phyloP scores from a whole-genome alignment of 2,113 vertebrate genomes.

The Scomber scombrus region DNA sequence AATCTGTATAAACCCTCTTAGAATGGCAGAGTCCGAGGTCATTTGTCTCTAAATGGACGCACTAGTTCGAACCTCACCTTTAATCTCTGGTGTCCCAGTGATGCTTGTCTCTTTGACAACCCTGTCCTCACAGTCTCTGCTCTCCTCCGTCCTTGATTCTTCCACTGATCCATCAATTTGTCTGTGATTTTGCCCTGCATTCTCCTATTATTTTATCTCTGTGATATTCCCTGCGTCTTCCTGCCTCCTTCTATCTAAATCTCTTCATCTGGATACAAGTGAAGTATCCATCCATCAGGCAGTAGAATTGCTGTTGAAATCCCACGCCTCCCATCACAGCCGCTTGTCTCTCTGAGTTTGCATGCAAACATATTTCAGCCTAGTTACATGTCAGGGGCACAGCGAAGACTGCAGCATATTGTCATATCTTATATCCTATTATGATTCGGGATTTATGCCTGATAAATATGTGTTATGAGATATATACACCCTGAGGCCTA shows the following conservation, averaged over 20 bases:
- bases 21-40: background rate
- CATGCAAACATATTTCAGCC: conserved; percentile 76
- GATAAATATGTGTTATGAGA: conserved; percentile 52
- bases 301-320: conserved; percentile 64
- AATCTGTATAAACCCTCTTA: background rate
- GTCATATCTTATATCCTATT: conserved; percentile 37
- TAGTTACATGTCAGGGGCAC: conserved; percentile 59
- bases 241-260: conserved; percentile 13
- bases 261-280: conserved; percentile 57
- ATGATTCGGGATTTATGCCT: conserved; percentile 60
- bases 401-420: conserved; percentile 2
- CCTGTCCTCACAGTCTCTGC: background rate
- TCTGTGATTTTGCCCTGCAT: conserved; percentile 1
- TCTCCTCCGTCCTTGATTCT: background rate
- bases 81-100: background rate
- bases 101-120: background rate
- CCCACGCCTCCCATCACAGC: conserved; percentile 69
- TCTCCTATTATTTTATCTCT: conserved; percentile 9
- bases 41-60: background rate
- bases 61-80: too few species aligned
- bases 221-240: background rate
- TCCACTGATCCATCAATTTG: too few species aligned
- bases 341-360: conserved; percentile 62
- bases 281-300: conserved; percentile 74
- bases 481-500: conserved; percentile 30